Base-by-base conservation (phyloP, 2,888 invertebrate species). In the Rhopalosiphum nymphaeae region DNA sequence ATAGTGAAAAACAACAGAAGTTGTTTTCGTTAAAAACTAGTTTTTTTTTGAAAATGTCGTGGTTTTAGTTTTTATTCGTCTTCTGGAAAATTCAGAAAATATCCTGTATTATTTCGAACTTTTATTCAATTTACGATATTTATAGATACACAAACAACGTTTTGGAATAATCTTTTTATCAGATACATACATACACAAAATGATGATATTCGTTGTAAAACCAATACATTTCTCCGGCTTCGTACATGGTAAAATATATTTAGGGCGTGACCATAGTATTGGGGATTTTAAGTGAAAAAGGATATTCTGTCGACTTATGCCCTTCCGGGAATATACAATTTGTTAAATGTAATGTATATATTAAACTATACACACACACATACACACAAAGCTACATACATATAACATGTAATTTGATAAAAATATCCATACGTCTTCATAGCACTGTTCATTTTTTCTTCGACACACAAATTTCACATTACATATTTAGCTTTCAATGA, bases 211-310 rank as follows among this genome's bases (percentile, higher is more conserved):
- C 36, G 78, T 78, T 36, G 36, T 78, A 78, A 78, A 78, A 78
- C 78, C 78, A 78, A 78, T 78, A 78, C 36, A 78, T 78, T 78
- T 78, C 78, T 36, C 21, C 36, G 21, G 36, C 21, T 36, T 9
- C 9, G 9, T 36, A 36, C 78, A 53, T 29, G 49, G 36, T 88
- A 88, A 25, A 88, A 88, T 53, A 25, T 21, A 88, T 36, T 88
- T 11, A 53, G 78, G 78, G 67, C 21, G 44, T 49, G 29, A 91
- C 46, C 36, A 36, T 91, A 46, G 49, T 29, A 46, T 91, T 91
- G 91, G n/a, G 25, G 36, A 21, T 91, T 67, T 91, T 67, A 91
- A 88, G 10, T 44, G 78, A 91, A 57, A 89, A 57, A 57, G 57
- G 89, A 89, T 91, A 91, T 78, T 91, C 36, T 78, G 49, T 46